Evolutionary conservation across 2,888 invertebrate genomes (phyloP).

Genomic region (Drosophila peninsularis): DNA sequence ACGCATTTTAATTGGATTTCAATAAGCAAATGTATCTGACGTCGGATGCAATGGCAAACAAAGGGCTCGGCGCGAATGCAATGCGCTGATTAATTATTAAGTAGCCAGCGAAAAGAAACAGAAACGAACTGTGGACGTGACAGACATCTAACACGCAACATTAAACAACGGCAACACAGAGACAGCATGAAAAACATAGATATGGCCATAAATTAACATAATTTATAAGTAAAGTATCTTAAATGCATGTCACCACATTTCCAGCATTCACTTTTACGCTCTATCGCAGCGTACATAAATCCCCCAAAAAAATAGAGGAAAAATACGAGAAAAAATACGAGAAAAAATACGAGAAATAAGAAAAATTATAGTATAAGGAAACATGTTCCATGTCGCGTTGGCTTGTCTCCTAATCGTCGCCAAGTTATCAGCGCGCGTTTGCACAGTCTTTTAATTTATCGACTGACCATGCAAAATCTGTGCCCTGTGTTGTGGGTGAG

Average conservation of each 20-base stretch:
- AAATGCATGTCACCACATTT: conserved; percentile 77
- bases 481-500: conserved; percentile 23
- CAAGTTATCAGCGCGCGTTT: conserved; percentile 47
- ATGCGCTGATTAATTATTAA: conserved; percentile 48
- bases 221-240: conserved; percentile 76
- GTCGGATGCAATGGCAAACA: conserved; percentile 50
- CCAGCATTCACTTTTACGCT: conserved; percentile 76
- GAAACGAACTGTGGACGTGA: conserved; percentile 55
- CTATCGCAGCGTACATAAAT: conserved; percentile 64
- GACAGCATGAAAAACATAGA: conserved; percentile 38
- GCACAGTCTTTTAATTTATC: conserved; percentile 62
- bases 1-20: conserved; percentile 74
- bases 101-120: conserved; percentile 21
- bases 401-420: conserved; percentile 56
- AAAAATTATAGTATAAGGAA: conserved; percentile 36
- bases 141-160: conserved; percentile 65
- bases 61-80: conserved; percentile 30
- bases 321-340: conserved; percentile 3
- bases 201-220: conserved; percentile 73
- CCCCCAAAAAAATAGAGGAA: conserved; percentile 11
- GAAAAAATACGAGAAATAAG: conserved; percentile 3
- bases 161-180: conserved; percentile 51
- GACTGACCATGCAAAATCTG: conserved; percentile 54
- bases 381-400: conserved; percentile 53
- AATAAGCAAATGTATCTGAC: conserved; percentile 48